Evolutionary conservation across 2,888 invertebrate genomes (phyloP).

Genomic region (Myopa testacea): DNA sequence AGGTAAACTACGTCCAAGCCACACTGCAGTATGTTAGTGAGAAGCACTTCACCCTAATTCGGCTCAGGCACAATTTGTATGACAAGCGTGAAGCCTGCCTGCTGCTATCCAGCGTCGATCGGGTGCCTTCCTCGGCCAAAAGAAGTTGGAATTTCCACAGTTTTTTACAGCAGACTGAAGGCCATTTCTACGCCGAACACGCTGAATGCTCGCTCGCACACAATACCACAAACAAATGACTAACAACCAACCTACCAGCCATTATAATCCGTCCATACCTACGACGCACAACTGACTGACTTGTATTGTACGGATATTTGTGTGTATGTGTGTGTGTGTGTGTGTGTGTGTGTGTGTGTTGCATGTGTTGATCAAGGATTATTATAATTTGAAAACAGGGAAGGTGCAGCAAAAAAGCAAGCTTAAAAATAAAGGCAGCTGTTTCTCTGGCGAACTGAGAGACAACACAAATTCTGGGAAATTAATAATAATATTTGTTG

Average conservation of each 20-base stretch:
- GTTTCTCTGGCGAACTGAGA: not conserved
- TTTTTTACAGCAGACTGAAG: not conserved
- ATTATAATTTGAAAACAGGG: constrained; percentile 18
- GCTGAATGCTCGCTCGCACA: not conserved
- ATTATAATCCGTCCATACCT: not conserved
- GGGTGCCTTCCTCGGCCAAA: constrained; percentile 1
- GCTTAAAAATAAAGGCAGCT: constrained; percentile 8
- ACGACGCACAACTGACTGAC: not conserved
- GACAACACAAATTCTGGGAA: not conserved
- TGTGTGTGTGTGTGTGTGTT: not conserved
- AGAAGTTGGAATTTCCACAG: constrained; percentile 15
- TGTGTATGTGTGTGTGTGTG: not conserved
- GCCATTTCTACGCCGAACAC: not conserved
- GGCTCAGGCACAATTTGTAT: constrained; percentile 67
- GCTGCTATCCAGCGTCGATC: constrained; percentile 5
- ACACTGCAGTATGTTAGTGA: constrained; percentile 6
- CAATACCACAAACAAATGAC: not conserved
- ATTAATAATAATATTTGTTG: too few relatives aligned
- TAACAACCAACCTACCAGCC: not conserved
- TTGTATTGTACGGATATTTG: not conserved
- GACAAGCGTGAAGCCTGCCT: constrained; percentile 56
- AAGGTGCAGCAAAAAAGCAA: constrained; percentile 21
- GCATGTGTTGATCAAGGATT: constrained; percentile 23
- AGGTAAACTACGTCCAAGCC: not conserved
- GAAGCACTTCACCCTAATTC: constrained; percentile 56